These are phyloP conservation scores for Heterodera carotae DNA, from an alignment of 1,140 invertebrate species.

Conservation along the genomic window DNA sequence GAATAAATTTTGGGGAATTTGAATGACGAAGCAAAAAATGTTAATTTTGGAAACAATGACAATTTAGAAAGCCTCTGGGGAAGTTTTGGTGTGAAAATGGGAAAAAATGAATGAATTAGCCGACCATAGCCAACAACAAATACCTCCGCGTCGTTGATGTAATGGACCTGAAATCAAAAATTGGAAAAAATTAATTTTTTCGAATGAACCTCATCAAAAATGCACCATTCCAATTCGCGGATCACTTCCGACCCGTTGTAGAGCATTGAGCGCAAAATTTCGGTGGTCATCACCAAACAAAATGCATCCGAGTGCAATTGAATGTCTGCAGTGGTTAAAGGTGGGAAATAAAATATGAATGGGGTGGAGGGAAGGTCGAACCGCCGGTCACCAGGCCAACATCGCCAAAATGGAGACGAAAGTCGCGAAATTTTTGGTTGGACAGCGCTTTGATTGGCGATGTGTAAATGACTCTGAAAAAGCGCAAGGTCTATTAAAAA, in stretches of 20 bases:
- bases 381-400: constrained; percentile 94
- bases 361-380: constrained; percentile 32
- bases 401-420: constrained; percentile 78
- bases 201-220: constrained; percentile 82
- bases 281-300: constrained; percentile 98
- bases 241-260: constrained; percentile 92
- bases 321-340: constrained; percentile 67
- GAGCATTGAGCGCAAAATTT: constrained; percentile 94
- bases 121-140: too few species aligned
- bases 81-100: background rate
- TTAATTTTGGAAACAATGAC: too few species aligned
- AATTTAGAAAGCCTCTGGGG: too few species aligned
- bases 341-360: background rate
- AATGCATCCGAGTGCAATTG: constrained; percentile 89
- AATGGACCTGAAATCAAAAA: constrained; percentile 75
- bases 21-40: too few species aligned
- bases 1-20: constrained; percentile 3
- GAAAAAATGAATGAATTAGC: constrained; percentile 3
- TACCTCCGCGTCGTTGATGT: constrained; percentile 91
- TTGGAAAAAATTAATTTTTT: too few species aligned
- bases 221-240: constrained; percentile 94
- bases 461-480: constrained; percentile 87
- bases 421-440: constrained; percentile 98
- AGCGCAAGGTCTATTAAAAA: too few species aligned
- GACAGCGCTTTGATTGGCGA: constrained; percentile 98